Evolutionary conservation across 1,140 invertebrate species (phyloP).

Genomic region (Drosophila chauvacae): DNA sequence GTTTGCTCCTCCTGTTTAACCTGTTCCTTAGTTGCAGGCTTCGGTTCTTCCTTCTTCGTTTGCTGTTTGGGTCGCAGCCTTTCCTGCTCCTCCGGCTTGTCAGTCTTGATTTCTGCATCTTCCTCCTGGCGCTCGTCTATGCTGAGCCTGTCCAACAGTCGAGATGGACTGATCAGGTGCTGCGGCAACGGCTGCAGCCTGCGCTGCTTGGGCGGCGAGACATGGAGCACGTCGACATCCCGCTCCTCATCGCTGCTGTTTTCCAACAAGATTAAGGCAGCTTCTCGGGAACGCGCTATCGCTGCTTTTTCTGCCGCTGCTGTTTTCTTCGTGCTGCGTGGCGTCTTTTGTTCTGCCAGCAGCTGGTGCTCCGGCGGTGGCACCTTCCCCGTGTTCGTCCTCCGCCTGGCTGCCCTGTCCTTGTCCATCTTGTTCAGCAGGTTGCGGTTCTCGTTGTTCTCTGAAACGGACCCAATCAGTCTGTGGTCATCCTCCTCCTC

Average conservation of each 20-base stretch:
- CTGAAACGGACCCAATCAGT: conserved; percentile 63
- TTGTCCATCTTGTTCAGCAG: conserved; percentile 78
- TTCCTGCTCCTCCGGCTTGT: conserved; percentile 6
- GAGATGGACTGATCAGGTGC: conserved; percentile 75
- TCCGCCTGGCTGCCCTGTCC: conserved; percentile 27
- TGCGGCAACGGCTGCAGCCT: conserved; percentile 58
- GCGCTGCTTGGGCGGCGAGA: conserved; percentile 74
- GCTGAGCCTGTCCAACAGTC: conserved; percentile 75
- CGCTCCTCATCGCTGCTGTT: conserved; percentile 17
- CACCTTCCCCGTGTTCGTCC: conserved; percentile 26
- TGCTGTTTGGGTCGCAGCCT: background rate
- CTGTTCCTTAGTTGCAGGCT: background rate
- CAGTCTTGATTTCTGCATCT: conserved; percentile 50
- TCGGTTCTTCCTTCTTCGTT: background rate
- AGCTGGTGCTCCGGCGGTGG: conserved; percentile 12
- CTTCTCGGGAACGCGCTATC: conserved; percentile 12
- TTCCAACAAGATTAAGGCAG: conserved; percentile 12
- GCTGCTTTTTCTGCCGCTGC: conserved; percentile 20
- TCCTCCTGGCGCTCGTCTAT: conserved; percentile 73
- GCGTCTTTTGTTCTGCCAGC: conserved; percentile 59
- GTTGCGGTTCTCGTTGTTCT: conserved; percentile 78
- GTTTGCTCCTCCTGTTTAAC: background rate
- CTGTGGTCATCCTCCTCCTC: conserved; percentile 58
- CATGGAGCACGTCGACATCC: conserved; percentile 40
- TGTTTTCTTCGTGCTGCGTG: conserved; percentile 71